Evolutionary conservation across 1,140 invertebrate species (phyloP), one percentile per base, ranked within the genome.

Genomic region (Battus philenor): DNA sequence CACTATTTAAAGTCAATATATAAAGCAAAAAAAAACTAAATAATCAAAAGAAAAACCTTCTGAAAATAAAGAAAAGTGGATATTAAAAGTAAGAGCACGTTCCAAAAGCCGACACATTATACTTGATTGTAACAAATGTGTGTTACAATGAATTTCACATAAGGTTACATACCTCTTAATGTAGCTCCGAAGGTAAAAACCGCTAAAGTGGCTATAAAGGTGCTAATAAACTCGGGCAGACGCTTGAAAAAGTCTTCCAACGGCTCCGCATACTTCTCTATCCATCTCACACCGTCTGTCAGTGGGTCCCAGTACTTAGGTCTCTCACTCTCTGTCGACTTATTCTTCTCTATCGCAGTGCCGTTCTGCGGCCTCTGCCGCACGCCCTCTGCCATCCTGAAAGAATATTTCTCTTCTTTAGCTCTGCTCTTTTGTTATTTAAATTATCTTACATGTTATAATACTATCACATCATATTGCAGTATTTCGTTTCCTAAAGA

Each of bases 171-270:
- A 90, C 90, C 89, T 87, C 88, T 78, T 29, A 90, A 72, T 1
- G 87, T 89, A 10, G 88, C 76, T 17, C 89, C 90, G 13, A 90
- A 76, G 20, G 88, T 81, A 59, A 90, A 90, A 8, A 90, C 75
- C 2, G 88, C 88, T 1, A 88, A 56, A 5, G 88, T 88, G 0
- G 87, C 88, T 7, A 89, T 82, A 20, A 87, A 74, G 3, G 83
- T 83, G 12, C 81, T 86, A 2, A 89, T 59, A 24, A 82, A 85
- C 4, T 83, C 85, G 9, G 89, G 89, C 8, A 90, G 22, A 15
- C 68, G 78, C 5, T 77, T 61, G 67, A 89, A 90, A 33, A 87
- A 79, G 39, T 87, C 87, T 36, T 90, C 87, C 9, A 90, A 52
- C 4, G 60, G 62, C 1, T 86, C 79, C 3, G 75, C 68, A 49